A percentile compares a stretch with the other conserved stretches of the same genome.
These are phyloP conservation scores for Puffinus mauretanicus DNA, from an alignment of 2,113 vertebrate species.

Conservation along the genomic window DNA sequence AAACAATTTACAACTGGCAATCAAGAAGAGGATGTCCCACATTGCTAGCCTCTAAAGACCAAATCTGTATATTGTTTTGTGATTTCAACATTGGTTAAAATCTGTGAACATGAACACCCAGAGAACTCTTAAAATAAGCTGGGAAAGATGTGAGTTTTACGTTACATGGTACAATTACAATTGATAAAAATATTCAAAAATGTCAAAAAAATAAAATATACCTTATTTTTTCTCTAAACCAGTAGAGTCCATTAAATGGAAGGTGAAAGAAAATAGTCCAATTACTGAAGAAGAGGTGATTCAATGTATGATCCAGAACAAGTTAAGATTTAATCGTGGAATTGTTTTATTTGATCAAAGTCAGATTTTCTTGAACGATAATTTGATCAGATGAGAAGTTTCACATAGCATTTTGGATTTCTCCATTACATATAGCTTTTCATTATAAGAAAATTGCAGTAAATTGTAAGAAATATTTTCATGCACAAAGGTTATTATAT, in stretches of 20 bases:
- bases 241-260: not conserved
- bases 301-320: not conserved
- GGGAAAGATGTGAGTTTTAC: not conserved
- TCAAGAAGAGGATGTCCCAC: not conserved
- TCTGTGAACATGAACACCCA: not conserved
- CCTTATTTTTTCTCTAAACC: not conserved
- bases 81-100: not conserved
- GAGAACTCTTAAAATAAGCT: not conserved
- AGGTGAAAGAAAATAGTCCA: not conserved
- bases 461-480: not conserved
- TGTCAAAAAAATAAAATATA: not conserved
- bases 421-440: not conserved
- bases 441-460: not conserved
- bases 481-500: not conserved
- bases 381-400: not conserved
- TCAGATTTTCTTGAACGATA: not conserved
- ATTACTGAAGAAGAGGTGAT: not conserved
- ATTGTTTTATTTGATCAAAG: not conserved
- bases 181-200: not conserved
- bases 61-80: not conserved
- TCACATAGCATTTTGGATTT: not conserved
- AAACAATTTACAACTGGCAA: not conserved
- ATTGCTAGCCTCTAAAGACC: not conserved
- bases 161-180: not conserved
- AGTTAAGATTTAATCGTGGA: not conserved